These are phyloP conservation scores for Rutilus rutilus DNA, from an alignment of 2,113 vertebrate species.

Conservation along the genomic window DNA sequence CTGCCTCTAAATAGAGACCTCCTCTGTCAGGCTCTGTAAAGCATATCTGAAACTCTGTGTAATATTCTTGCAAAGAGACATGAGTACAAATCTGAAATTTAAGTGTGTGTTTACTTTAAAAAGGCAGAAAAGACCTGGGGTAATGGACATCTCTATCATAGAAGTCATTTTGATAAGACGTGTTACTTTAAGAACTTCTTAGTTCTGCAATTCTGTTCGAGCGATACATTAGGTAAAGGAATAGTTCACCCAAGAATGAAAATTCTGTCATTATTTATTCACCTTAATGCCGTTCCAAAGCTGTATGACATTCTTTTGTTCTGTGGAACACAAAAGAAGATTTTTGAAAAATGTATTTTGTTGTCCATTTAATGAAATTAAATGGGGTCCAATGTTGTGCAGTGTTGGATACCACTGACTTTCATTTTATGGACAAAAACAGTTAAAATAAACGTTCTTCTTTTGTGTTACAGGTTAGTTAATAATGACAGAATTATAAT, in stretches of 20 bases:
- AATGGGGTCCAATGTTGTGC: background rate
- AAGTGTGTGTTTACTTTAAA: slow-evolving; percentile 24
- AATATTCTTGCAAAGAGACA: slow-evolving; percentile 12
- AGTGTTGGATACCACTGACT: too few species aligned
- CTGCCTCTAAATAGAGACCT: slow-evolving; percentile 41
- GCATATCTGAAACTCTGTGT: slow-evolving; percentile 37
- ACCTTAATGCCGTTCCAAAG: background rate
- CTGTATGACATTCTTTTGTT: background rate
- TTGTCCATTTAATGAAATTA: background rate
- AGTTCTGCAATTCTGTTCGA: background rate
- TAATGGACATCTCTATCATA: slow-evolving; percentile 1
- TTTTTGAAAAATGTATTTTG: background rate
- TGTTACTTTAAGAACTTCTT: slow-evolving; percentile 14
- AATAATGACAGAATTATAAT: background rate
- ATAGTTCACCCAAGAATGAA: background rate
- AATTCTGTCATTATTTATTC: background rate
- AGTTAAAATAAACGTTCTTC: too few species aligned
- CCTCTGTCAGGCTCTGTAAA: slow-evolving; percentile 39
- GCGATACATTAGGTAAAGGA: background rate
- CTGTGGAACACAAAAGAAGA: background rate
- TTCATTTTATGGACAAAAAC: too few species aligned
- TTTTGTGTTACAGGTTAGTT: background rate
- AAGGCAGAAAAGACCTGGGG: background rate
- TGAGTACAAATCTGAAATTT: slow-evolving; percentile 27
- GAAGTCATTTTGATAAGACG: slow-evolving; percentile 7